Conservation (phyloP, 2,888 invertebrate genomes). For the Drosophila melanosoma region DNA sequence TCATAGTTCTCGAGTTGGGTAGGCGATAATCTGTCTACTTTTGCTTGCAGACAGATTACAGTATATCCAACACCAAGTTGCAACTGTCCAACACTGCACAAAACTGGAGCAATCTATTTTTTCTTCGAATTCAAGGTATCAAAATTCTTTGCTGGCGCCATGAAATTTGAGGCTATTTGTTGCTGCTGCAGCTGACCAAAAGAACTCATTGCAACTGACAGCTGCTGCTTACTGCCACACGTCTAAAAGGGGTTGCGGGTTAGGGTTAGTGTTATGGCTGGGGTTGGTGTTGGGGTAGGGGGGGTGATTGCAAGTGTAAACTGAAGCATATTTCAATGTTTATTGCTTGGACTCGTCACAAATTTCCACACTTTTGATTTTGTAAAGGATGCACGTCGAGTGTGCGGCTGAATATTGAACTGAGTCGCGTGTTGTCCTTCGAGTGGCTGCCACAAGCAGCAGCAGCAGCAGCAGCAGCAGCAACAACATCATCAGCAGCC, state of each 20-base stretch:
- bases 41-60: too few species aligned
- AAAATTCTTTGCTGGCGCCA: conserved; percentile 48
- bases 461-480: conserved; percentile 11
- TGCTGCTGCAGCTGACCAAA: conserved; percentile 41
- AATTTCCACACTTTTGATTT: conserved; percentile 79
- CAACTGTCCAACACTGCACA: not conserved
- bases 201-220: conserved; percentile 34
- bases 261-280: not conserved
- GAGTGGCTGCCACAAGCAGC: conserved; percentile 50
- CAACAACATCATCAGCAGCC: conserved; percentile 25
- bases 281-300: not conserved
- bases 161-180: conserved; percentile 63
- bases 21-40: too few species aligned
- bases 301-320: conserved; percentile 49
- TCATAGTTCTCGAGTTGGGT: not conserved
- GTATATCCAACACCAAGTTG: not conserved
- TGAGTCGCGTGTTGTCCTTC: conserved; percentile 78
- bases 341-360: conserved; percentile 58
- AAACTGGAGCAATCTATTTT: not conserved
- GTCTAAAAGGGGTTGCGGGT: conserved; percentile 25
- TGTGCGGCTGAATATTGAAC: conserved; percentile 34
- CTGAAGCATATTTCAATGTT: conserved; percentile 67
- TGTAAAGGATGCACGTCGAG: conserved; percentile 64
- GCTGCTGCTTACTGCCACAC: conserved; percentile 24
- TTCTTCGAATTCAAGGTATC: not conserved